Evolutionary conservation across 1,140 invertebrate genomes (phyloP).

Genomic region (Tetramorium alpestre): DNA sequence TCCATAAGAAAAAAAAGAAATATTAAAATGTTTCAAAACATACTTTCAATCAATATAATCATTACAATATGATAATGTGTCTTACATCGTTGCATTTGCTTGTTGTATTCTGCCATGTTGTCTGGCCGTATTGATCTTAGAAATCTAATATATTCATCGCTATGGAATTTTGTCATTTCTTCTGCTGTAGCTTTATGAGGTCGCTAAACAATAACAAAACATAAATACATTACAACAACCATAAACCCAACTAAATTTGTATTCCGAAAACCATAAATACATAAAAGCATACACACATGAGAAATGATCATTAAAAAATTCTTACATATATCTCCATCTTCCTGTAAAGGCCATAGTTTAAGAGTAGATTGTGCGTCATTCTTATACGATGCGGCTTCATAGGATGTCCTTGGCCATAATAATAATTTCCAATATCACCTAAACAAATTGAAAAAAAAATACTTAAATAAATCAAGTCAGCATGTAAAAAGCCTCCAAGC

Average conservation of each 20-base stretch:
- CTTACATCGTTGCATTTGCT: slow-evolving; percentile 99
- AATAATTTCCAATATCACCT: slow-evolving; percentile 99
- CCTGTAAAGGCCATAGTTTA: slow-evolving; percentile 99
- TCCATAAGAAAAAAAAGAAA: slow-evolving; percentile 86
- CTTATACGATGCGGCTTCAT: slow-evolving; percentile 99
- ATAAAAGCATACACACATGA: slow-evolving; percentile 88
- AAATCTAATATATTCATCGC: slow-evolving; percentile 99
- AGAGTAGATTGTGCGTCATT: slow-evolving; percentile 99
- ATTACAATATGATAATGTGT: slow-evolving; percentile 83
- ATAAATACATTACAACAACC: slow-evolving; percentile 84
- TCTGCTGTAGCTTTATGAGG: slow-evolving; percentile 99
- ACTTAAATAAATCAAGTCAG: slow-evolving; percentile 99
- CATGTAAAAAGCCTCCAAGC: slow-evolving; percentile 91
- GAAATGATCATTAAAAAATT: background rate
- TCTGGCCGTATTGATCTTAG: slow-evolving; percentile 98
- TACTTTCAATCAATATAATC: slow-evolving; percentile 84
- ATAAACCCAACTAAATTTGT: slow-evolving; percentile 95
- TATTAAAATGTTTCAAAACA: slow-evolving; percentile 91
- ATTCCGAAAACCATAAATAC: slow-evolving; percentile 94
- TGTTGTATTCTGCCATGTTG: slow-evolving; percentile 99
- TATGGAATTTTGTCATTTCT: slow-evolving; percentile 99
- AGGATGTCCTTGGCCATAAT: slow-evolving; percentile 99
- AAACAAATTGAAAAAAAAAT: slow-evolving; percentile 83
- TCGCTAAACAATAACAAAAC: slow-evolving; percentile 88
- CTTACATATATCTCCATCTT: slow-evolving; percentile 99